These are phyloP conservation scores for Clarias laeviceps DNA, from an alignment of 2,797 vertebrate species.

Conservation along the genomic window DNA sequence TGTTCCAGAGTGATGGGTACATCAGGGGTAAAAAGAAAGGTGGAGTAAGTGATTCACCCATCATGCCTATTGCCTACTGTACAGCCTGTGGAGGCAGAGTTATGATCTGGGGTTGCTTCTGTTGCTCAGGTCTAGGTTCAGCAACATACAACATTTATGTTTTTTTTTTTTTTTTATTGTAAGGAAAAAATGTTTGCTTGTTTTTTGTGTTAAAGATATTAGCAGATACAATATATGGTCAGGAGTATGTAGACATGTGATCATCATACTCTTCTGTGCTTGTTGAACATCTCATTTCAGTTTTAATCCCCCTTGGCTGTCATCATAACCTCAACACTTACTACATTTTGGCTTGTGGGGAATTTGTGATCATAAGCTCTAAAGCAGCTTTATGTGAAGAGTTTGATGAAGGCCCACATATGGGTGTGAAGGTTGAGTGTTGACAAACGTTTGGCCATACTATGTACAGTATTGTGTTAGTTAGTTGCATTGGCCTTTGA, in stretches of 20 bases:
- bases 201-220: background rate
- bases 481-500: conserved; percentile 21
- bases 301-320: background rate
- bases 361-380: background rate
- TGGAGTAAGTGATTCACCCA: too few relatives aligned
- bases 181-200: background rate
- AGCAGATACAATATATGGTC: background rate
- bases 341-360: too few relatives aligned
- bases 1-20: too few relatives aligned
- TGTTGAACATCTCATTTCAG: background rate
- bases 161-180: background rate
- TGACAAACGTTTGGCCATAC: background rate
- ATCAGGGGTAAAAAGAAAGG: too few relatives aligned
- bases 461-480: background rate
- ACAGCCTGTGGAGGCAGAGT: too few relatives aligned
- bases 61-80: too few relatives aligned
- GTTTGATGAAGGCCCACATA: background rate
- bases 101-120: too few relatives aligned
- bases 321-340: too few relatives aligned
- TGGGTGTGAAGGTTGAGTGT: background rate
- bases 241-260: background rate
- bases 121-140: too few relatives aligned
- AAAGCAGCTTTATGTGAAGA: background rate
- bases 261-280: background rate
- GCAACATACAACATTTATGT: too few relatives aligned